Conservation (phyloP, 2,888 invertebrate genomes). For the Bibio marci region DNA sequence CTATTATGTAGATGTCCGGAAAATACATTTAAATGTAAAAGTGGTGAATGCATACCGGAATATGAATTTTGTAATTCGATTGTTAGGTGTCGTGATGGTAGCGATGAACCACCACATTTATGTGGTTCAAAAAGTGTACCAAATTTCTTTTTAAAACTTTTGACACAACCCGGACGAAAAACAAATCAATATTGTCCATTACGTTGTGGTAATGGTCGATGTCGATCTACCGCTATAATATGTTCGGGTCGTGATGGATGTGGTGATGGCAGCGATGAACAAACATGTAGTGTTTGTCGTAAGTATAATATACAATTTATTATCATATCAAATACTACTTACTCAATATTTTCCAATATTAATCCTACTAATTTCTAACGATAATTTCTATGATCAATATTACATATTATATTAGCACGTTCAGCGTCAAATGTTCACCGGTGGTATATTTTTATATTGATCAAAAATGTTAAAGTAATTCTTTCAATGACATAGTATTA, state of each 20-base stretch:
- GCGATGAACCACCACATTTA: slow-evolving; percentile 69
- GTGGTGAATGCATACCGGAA: slow-evolving; percentile 75
- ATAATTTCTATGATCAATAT: too few species aligned
- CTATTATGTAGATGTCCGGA: slow-evolving; percentile 53
- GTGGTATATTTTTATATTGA: too few species aligned
- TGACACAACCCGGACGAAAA: slow-evolving; percentile 12
- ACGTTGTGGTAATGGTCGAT: slow-evolving; percentile 71
- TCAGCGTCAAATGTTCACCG: too few species aligned
- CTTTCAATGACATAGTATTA: too few species aligned
- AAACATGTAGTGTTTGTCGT: slow-evolving; percentile 73
- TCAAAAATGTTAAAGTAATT: too few species aligned
- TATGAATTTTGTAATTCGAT: slow-evolving; percentile 87
- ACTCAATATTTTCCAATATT: too few species aligned
- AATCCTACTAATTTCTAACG: too few species aligned
- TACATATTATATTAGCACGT: too few species aligned
- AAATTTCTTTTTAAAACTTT: slow-evolving; percentile 23
- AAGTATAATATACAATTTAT: too few species aligned
- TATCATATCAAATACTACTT: too few species aligned
- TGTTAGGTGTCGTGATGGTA: slow-evolving; percentile 70
- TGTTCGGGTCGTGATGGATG: slow-evolving; percentile 85
- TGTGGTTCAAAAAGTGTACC: slow-evolving; percentile 37
- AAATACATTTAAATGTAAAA: slow-evolving; percentile 68
- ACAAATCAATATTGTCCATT: slow-evolving; percentile 46
- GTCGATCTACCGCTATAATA: slow-evolving; percentile 74
- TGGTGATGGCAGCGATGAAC: slow-evolving; percentile 80